These are phyloP conservation scores for Mormoops blainvillei DNA, from an alignment of 2,113 vertebrate species.

Conservation along the genomic window DNA sequence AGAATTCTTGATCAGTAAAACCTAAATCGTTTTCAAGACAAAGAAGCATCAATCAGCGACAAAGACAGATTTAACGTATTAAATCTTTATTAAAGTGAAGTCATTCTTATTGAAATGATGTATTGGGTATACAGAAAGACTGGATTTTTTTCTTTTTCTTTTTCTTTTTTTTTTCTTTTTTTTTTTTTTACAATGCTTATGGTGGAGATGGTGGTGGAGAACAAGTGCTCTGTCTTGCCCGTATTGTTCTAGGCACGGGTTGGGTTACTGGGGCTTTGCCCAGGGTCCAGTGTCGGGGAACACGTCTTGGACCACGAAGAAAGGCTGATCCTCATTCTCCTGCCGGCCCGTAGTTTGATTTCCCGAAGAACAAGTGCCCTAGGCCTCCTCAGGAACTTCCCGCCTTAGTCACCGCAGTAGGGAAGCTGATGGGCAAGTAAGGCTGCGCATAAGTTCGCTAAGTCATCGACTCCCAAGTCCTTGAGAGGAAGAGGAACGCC, in stretches of 20 bases:
- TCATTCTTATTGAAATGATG: conserved; percentile 64
- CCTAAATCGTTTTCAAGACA: conserved; percentile 70
- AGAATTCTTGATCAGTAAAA: conserved; percentile 42
- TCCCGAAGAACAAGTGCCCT: background rate
- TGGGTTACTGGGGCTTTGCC: background rate
- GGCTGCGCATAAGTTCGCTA: background rate
- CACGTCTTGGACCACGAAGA: background rate
- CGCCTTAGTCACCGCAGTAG: background rate
- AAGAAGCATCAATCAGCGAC: conserved; percentile 71
- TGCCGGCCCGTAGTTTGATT: background rate
- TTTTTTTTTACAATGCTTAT: background rate
- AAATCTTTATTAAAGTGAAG: conserved; percentile 75
- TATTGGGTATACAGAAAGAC: conserved; percentile 54
- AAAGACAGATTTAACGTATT: conserved; percentile 72
- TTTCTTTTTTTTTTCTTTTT: background rate
- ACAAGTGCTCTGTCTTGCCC: background rate
- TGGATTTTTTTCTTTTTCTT: conserved; percentile 22
- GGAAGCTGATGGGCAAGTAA: background rate
- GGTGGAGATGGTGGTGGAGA: background rate
- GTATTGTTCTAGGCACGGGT: background rate
- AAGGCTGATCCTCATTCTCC: background rate
- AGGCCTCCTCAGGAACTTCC: background rate
- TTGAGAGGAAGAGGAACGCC: background rate
- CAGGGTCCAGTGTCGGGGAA: accelerated
- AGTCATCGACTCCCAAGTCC: background rate